These are phyloP conservation scores for Drosophila lowei DNA, from an alignment of 1,140 invertebrate genomes.

Conservation along the genomic window DNA sequence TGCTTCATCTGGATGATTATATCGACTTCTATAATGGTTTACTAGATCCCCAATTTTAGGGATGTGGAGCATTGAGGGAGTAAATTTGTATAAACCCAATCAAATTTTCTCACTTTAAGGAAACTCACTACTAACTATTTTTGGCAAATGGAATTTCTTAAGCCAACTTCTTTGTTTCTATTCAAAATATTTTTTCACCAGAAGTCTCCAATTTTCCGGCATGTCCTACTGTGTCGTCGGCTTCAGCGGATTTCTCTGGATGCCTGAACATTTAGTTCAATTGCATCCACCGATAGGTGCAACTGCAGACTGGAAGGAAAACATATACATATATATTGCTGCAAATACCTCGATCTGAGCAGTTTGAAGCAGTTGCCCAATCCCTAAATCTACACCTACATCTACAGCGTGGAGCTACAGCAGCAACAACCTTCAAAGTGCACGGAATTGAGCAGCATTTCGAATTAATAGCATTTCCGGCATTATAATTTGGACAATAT, in stretches of 20 bases:
- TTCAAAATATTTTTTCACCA: background rate
- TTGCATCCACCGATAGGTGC: slow-evolving; percentile 10
- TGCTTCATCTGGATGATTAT: too few species aligned
- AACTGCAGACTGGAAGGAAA: slow-evolving; percentile 18
- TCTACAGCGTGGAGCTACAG: background rate
- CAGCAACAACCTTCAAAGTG: slow-evolving; percentile 49
- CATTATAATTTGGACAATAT: slow-evolving; percentile 65
- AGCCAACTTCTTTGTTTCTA: too few species aligned
- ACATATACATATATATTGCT: slow-evolving; percentile 15
- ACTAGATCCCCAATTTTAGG: too few species aligned
- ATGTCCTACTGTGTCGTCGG: slow-evolving; percentile 26
- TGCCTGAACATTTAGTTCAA: slow-evolving; percentile 37
- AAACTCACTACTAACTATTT: too few species aligned
- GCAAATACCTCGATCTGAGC: background rate
- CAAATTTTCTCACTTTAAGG: too few species aligned
- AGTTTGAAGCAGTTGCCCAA: slow-evolving; percentile 1
- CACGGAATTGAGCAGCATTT: slow-evolving; percentile 64
- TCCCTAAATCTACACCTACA: slow-evolving; percentile 14
- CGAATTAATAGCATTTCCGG: slow-evolving; percentile 75
- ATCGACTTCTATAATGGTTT: too few species aligned
- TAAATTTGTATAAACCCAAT: too few species aligned
- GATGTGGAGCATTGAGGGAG: too few species aligned
- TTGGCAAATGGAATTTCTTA: too few species aligned
- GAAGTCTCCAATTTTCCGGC: background rate
- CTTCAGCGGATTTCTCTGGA: slow-evolving; percentile 6